Conservation (phyloP, 2,113 vertebrate genomes). For the Strix aluco region DNA sequence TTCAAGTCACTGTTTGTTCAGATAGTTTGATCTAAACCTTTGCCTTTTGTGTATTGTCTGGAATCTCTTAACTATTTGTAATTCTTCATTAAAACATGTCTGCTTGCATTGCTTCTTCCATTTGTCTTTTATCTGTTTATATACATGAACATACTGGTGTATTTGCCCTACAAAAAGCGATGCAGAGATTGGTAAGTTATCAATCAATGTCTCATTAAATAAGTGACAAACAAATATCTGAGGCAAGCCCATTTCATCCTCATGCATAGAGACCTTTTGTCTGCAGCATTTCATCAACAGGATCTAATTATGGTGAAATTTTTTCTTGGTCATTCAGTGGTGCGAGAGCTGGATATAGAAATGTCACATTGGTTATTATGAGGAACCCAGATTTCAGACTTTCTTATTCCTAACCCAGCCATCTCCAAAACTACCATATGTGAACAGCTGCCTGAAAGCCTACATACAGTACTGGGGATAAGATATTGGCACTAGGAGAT, state of each 20-base stretch:
- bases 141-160: background rate
- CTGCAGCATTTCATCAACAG: background rate
- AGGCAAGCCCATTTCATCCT: background rate
- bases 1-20: background rate
- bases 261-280: background rate
- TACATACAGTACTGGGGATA: background rate
- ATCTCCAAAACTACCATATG: background rate
- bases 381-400: background rate
- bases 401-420: background rate
- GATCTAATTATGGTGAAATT: background rate
- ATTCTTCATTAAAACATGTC: background rate
- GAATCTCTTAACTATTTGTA: background rate
- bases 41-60: background rate
- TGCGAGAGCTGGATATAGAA: background rate
- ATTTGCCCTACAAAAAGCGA: constrained; percentile 1
- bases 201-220: constrained; percentile 21
- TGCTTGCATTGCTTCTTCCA: background rate
- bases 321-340: background rate
- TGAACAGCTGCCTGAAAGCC: background rate
- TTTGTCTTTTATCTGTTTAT: constrained; percentile 11
- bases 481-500: background rate
- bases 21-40: background rate
- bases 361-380: background rate
- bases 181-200: background rate
- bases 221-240: constrained; percentile 16